Conservation (phyloP, 2,797 vertebrate species). For the Lithobates pipiens region DNA sequence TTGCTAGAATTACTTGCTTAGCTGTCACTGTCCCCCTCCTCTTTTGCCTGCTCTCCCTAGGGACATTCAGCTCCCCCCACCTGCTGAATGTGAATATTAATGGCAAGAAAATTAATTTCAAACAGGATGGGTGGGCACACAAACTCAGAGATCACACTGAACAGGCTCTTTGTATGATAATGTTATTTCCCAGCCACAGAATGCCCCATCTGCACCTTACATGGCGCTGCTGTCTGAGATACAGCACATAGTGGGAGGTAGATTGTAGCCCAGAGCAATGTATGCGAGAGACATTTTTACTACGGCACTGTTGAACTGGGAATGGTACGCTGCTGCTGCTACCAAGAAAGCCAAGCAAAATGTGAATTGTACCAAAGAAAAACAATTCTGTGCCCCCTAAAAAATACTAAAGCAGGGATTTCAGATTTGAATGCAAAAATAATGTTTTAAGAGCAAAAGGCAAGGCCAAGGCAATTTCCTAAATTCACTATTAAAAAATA, state of each 20-base stretch:
- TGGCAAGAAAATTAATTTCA: constrained; percentile 57
- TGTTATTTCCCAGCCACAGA: constrained; percentile 14
- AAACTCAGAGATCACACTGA: constrained; percentile 19
- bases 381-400: not conserved
- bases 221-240: not conserved
- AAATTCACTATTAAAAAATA: not conserved
- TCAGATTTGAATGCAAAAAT: not conserved
- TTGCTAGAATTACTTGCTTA: constrained; percentile 39
- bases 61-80: constrained; percentile 53
- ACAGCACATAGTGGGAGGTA: constrained; percentile 19
- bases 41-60: constrained; percentile 26
- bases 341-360: not conserved
- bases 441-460: not conserved
- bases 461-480: not conserved
- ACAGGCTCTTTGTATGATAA: constrained; percentile 34
- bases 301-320: not conserved
- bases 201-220: constrained; percentile 19
- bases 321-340: constrained; percentile 8
- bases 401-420: not conserved
- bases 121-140: constrained; percentile 40
- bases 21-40: constrained; percentile 44
- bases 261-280: constrained; percentile 30
- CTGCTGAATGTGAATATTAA: constrained; percentile 62
- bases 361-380: not conserved
- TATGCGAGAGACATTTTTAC: constrained; percentile 1